phyloP scores from a whole-genome alignment of 1,140 invertebrate species.

The Anoplophora glabripennis region DNA sequence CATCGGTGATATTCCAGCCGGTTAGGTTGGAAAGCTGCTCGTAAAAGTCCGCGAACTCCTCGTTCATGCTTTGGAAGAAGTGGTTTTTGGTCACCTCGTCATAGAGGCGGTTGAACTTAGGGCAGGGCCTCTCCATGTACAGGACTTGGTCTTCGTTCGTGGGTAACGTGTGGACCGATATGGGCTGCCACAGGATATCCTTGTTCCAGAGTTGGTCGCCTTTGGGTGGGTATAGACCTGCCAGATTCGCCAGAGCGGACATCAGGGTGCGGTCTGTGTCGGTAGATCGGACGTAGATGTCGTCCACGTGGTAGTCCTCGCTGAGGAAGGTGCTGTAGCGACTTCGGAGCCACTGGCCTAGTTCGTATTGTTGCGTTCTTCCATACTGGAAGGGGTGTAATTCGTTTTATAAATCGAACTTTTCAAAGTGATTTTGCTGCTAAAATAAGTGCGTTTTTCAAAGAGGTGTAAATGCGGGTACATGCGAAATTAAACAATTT shows the following conservation, averaged over 20 bases:
- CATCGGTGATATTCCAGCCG: slow-evolving; percentile 55
- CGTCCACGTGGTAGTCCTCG: slow-evolving; percentile 49
- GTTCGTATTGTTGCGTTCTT: slow-evolving; percentile 57
- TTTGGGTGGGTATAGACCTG: slow-evolving; percentile 71
- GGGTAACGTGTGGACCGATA: slow-evolving; percentile 78
- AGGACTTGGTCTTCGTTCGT: slow-evolving; percentile 61
- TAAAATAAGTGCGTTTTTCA: no score
- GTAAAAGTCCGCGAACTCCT: slow-evolving; percentile 60
- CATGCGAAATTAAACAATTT: no score
- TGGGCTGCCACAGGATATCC: slow-evolving; percentile 78
- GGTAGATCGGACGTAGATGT: slow-evolving; percentile 61
- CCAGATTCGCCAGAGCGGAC: slow-evolving; percentile 80
- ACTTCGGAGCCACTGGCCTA: slow-evolving; percentile 72
- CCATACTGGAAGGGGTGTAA: slow-evolving; percentile 22
- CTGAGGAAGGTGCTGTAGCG: slow-evolving; percentile 63
- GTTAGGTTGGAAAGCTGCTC: slow-evolving; percentile 58
- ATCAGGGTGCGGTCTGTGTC: slow-evolving; percentile 83
- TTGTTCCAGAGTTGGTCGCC: slow-evolving; percentile 65
- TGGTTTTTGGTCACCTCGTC: slow-evolving; percentile 41
- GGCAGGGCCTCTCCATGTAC: slow-evolving; percentile 59
- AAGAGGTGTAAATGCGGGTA: no score
- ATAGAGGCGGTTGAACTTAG: slow-evolving; percentile 58
- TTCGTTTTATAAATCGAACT: no score
- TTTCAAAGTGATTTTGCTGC: no score
- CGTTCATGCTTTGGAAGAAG: slow-evolving; percentile 56